Base-by-base conservation (phyloP, 2,888 invertebrate genomes). In the Blera fallax region DNA sequence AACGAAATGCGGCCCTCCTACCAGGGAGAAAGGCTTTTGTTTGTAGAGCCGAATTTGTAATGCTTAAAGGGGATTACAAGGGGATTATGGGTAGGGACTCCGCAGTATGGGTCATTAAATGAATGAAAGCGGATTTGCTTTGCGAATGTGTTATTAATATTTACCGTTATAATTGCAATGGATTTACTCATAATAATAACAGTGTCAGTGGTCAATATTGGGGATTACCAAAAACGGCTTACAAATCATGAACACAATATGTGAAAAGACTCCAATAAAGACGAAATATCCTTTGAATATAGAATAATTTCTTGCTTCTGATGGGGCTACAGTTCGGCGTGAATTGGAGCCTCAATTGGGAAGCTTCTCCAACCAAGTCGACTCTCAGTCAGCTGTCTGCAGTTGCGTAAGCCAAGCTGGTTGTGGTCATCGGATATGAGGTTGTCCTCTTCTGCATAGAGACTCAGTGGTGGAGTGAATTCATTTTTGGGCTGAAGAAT, bases 31-130 rank as follows among this genome's bases (percentile, higher is more conserved):
- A 3, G 67, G 18, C 43, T 54, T 58, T 45, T 52, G 60, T 16
- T 45, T 21, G 40, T 54, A 24, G 37, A 43, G 52, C 21, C 52
- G 74, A 80, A 76, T 69, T 81, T 76, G 81, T 76, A 76, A 76
- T 76, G 69, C 56, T 69, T 76, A 81, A 24, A 54, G 69, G 56
- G 69, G 67, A 76, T 81, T 76, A 81, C 76, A 69, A 70, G 69
- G 27, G 69, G 76, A 74, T 74, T 74, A 32, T n/a, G 40, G n/a
- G n/a, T 50, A 73, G 40, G 62, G 43, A 43, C 43, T 62, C 37
- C 14, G 8, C 34, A 34, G 32, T 48, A 45, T 43, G 72, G 58
- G 50, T 40, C 58, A 48, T 58, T 73, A 40, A 73, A 65, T 58
- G 29, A 40, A 73, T 58, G 54, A 60, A 67, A 74, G 80, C 58